Evolutionary conservation across 2,113 vertebrate species (phyloP).

Genomic region (Hemiprocne comata): DNA sequence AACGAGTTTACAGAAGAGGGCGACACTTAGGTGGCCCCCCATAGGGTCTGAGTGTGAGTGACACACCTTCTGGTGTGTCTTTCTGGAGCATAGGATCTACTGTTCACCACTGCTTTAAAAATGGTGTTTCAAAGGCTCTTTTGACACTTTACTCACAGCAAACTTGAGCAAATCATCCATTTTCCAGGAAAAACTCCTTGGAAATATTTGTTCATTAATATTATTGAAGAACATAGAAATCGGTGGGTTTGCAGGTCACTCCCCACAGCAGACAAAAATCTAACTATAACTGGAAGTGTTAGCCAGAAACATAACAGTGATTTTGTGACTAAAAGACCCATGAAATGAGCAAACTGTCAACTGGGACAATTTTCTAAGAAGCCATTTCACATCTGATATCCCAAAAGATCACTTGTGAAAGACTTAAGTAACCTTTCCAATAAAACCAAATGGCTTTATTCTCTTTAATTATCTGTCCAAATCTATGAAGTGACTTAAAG

Average conservation of each 20-base stretch:
- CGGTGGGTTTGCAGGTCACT: not conserved
- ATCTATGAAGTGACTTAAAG: not conserved
- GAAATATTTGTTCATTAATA: not conserved
- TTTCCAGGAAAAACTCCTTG: not conserved
- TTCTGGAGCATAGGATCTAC: not conserved
- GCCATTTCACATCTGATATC: not conserved
- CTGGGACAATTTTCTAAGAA: not conserved
- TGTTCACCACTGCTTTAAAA: not conserved
- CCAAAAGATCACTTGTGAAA: not conserved
- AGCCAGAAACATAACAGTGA: not conserved
- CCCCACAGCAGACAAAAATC: not conserved
- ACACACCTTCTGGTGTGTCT: not conserved
- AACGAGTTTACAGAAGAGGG: not conserved
- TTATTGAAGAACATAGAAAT: not conserved
- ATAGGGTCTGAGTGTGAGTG: not conserved
- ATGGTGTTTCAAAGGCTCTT: not conserved
- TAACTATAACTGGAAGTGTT: not conserved
- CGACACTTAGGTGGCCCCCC: no score
- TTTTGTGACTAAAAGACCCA: not conserved
- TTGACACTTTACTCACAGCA: not conserved
- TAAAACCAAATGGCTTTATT: not conserved
- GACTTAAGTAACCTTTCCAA: not conserved
- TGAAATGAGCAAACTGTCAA: not conserved
- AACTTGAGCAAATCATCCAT: not conserved
- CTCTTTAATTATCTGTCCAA: not conserved